phyloP scores from a whole-genome alignment of 2,113 vertebrate genomes.

The Narcine bancroftii region DNA sequence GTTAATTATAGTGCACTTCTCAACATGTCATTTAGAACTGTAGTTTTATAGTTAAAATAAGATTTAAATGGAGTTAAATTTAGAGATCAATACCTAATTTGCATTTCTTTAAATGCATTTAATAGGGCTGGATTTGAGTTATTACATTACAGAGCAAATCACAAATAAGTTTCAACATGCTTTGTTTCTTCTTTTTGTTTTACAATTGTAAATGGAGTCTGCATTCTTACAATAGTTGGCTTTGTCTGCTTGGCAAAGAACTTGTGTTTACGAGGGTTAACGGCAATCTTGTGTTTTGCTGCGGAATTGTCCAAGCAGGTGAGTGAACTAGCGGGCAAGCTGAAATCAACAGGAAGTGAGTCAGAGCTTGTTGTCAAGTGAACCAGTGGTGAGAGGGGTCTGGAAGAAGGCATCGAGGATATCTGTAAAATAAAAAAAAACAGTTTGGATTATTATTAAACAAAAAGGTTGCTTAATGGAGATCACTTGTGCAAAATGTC shows the following conservation, averaged over 20 bases:
- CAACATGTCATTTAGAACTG: too few species aligned
- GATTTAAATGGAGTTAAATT: background rate
- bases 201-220: background rate
- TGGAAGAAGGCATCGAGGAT: conserved; percentile 55
- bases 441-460: background rate
- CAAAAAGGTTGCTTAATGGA: background rate
- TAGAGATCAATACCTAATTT: too few species aligned
- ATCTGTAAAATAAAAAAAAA: conserved; percentile 49
- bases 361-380: background rate
- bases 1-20: background rate
- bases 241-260: conserved; percentile 56
- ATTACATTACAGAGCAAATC: background rate
- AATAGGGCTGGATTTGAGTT: background rate
- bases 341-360: conserved; percentile 59
- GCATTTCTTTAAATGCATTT: background rate
- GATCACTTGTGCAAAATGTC: background rate
- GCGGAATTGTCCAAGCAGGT: conserved; percentile 74
- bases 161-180: background rate
- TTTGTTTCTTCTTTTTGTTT: background rate
- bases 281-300: conserved; percentile 71
- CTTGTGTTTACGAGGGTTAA: conserved; percentile 61
- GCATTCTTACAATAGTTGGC: conserved; percentile 53
- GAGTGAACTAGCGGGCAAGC: conserved; percentile 55
- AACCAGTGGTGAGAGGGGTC: conserved; percentile 46
- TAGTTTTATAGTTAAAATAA: background rate